Evolutionary conservation across 2,113 vertebrate species (phyloP).

Genomic region (Eublepharis macularius): DNA sequence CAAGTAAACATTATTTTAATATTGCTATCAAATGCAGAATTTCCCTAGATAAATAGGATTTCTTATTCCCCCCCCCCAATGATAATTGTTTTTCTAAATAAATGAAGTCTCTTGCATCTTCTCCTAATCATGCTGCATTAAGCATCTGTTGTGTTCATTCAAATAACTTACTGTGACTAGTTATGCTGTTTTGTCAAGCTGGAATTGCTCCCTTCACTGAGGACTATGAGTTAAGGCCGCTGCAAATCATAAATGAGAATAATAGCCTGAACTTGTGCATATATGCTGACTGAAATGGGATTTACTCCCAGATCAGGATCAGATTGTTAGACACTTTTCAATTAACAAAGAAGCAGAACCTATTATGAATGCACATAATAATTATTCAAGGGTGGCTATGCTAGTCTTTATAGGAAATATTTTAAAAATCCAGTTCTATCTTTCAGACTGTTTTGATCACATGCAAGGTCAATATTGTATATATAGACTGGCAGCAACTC

Average conservation of each 20-base stretch:
- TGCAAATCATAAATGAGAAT: neutral
- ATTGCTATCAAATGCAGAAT: neutral
- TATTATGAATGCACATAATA: no score
- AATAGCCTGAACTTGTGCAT: neutral
- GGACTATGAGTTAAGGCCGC: neutral
- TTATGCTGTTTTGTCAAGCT: neutral
- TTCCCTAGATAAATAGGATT: neutral
- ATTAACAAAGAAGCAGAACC: neutral
- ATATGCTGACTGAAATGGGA: no score
- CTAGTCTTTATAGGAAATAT: no score
- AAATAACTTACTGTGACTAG: neutral
- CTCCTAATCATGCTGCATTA: neutral
- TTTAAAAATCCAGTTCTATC: no score
- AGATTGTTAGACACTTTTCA: neutral
- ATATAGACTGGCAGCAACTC: no score
- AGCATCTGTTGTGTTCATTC: neutral
- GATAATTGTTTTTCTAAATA: neutral
- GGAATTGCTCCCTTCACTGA: neutral
- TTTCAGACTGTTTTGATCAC: no score
- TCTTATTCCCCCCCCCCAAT: neutral
- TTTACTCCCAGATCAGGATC: neutral
- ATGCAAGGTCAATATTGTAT: no score
- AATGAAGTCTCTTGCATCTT: neutral
- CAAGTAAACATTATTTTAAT: neutral
- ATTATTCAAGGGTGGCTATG: no score